Evolutionary conservation across 1,140 invertebrate species (phyloP), one percentile per base, ranked within the genome.

Genomic region (Sinella curviseta): DNA sequence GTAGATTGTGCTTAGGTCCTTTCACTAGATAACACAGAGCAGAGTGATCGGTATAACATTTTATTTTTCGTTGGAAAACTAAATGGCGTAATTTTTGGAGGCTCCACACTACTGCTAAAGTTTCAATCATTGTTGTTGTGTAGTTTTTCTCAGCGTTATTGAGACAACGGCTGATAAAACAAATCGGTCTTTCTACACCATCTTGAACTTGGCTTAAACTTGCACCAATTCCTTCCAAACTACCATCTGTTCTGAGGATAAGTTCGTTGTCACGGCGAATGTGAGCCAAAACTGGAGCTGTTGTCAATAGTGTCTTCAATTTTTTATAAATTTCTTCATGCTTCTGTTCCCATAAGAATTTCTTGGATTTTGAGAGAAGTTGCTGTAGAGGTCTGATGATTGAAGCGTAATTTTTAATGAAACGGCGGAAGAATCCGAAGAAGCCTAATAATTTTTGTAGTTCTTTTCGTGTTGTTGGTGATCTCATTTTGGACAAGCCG

Each of bases 401-500:
- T 3, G 24, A 4, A 20, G 74, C 34, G 39, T 48, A 75, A 26
- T 48, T 75, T 75, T 26, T 36, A 3, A 75, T 75, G 28, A 48
- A 75, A 3, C 28, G 17, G 28, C 74, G 74, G 39, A 75, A 75
- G 24, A 48, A 75, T 24, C 35, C 28, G 28, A 75, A 75, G 36
- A 75, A 75, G 1, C 35, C 74, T n/a, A 75, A n/a, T 1, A 75
- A 3, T 20, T 26, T 39, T 54, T 75, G 34, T 28, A 75, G 35
- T 48, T 75, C 39, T 26, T 74, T 36, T 75, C 74, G 24, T 36
- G 74, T 75, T 26, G 4, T 75, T 16, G 74, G 74, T 36, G 74
- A 30, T 26, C 28, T 75, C 39, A 75, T 36, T 17, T 75, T n/a
- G 2, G 74, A n/a, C 34, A 75, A 17, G 3, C 74, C 74, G 28